Base-by-base conservation (phyloP, 2,113 vertebrate species). In the Hypomesus transpacificus region DNA sequence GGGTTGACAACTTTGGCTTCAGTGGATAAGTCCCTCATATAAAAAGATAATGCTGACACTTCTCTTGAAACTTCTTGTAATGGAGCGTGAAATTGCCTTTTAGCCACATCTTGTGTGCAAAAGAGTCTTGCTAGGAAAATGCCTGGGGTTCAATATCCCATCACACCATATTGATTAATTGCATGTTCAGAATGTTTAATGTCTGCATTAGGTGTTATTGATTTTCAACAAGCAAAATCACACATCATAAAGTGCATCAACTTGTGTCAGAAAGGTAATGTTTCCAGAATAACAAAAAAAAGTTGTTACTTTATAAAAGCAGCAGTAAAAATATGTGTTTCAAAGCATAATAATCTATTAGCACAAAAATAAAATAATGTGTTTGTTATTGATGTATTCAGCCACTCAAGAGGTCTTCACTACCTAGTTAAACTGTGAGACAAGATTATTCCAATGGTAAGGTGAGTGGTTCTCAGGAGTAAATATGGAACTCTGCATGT, bases 1-100 rank as follows among this genome's bases (percentile, higher is more conserved):
- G 53, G 16, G 6, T 50, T 58, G 21, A 65, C 53, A 73, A 74
- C 79, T 89, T 89, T 86, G 87, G 87, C 80, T 79, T 82, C 74
- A 65, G 76, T 76, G 69, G 74, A 83, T 60, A 68, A 80, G 73
- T 69, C 70, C 68, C 52, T 62, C 20, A 22, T 66, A 76, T 64
- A 73, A 66, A 83, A 75, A 62, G 13, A 61, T 28, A 61, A 61
- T 56, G 24, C 7, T 1, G 22, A 58, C 26, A 31, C 52, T 74
- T 66, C 78, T 73, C 46, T 71, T 1, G 56, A 83, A 59, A n/a
- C 24, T 59, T 57, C 78, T 81, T 84, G 46, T 26, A 50, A 71
- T 54, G 51, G 82, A 66, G 22, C 22, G 60, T 68, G 8, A 51
- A 3, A 22, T 28, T 26, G 53, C 22, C 66, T 4, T 5, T 58